These are phyloP conservation scores for Semicossyphus pulcher DNA, from an alignment of 2,113 vertebrate genomes.

Conservation along the genomic window DNA sequence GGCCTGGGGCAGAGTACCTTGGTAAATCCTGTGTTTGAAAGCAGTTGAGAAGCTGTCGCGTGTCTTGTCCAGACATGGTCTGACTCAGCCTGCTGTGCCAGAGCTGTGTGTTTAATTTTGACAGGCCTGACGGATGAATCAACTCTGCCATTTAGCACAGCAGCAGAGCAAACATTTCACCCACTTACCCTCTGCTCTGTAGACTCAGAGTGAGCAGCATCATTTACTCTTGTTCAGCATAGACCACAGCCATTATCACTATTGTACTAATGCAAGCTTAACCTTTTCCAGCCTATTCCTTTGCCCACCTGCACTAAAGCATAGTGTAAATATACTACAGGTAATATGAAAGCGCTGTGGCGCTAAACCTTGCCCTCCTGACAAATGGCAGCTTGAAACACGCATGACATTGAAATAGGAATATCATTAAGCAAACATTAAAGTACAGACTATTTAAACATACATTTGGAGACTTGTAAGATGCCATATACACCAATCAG, in stretches of 20 bases:
- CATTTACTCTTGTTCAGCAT: constrained; percentile 34
- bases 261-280: constrained; percentile 1
- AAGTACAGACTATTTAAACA: no score
- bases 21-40: constrained; percentile 1
- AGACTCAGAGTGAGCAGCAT: constrained; percentile 25
- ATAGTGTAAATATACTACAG: background rate
- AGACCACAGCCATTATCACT: constrained; percentile 11
- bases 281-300: constrained; percentile 1
- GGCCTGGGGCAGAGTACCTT: constrained; percentile 11
- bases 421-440: constrained; percentile 1
- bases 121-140: constrained; percentile 67
- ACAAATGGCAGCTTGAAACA: background rate
- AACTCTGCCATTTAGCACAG: constrained; percentile 62
- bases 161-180: constrained; percentile 63
- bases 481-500: no score
- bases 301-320: constrained; percentile 10
- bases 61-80: constrained; percentile 55
- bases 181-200: constrained; percentile 48
- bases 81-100: constrained; percentile 52
- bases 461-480: no score
- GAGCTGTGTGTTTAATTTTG: constrained; percentile 58
- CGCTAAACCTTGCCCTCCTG: background rate
- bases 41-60: constrained; percentile 17
- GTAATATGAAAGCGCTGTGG: no score
- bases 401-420: background rate